phyloP scores from a whole-genome alignment of 1,140 invertebrate species.

The Cydia strobilella region DNA sequence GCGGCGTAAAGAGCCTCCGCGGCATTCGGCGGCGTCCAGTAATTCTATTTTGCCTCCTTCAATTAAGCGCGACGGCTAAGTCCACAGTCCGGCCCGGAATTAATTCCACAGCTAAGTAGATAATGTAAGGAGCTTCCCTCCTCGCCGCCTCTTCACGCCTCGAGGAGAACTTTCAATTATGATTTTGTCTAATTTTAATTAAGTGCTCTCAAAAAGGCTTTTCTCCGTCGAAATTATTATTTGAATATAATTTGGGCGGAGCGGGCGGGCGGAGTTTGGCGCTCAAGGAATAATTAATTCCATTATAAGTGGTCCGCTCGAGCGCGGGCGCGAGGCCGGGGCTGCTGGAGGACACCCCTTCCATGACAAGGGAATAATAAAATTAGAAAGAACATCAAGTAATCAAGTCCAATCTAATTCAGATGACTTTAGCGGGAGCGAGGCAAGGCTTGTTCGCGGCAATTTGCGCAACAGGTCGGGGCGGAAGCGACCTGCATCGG shows the following conservation, averaged over 20 bases:
- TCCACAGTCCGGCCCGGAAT: conserved; percentile 56
- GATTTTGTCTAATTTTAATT: conserved; percentile 80
- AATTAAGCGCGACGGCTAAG: conserved; percentile 56
- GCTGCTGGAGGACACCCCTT: conserved; percentile 38
- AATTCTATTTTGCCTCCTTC: conserved; percentile 53
- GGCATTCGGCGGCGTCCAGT: conserved; percentile 43
- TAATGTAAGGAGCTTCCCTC: conserved; percentile 69
- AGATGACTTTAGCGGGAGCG: conserved; percentile 23
- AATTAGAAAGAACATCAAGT: not conserved
- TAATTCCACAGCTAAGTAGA: conserved; percentile 77
- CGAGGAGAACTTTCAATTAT: conserved; percentile 80
- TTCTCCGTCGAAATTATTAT: conserved; percentile 78
- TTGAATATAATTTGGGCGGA: conserved; percentile 79
- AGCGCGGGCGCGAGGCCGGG: conserved; percentile 38
- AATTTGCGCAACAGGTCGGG: conserved; percentile 79
- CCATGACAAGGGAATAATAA: not conserved
- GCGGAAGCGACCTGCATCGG: conserved; percentile 76
- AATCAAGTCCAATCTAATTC: conserved; percentile 7
- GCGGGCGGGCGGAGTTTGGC: conserved; percentile 69
- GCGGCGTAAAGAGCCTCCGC: not conserved
- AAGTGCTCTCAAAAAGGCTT: conserved; percentile 79
- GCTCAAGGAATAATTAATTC: conserved; percentile 76
- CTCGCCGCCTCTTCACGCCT: conserved; percentile 74
- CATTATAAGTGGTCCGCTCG: conserved; percentile 63
- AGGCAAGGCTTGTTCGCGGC: conserved; percentile 36